These are phyloP conservation scores for Chouioia cunea DNA, from an alignment of 2,888 invertebrate genomes.

Conservation along the genomic window DNA sequence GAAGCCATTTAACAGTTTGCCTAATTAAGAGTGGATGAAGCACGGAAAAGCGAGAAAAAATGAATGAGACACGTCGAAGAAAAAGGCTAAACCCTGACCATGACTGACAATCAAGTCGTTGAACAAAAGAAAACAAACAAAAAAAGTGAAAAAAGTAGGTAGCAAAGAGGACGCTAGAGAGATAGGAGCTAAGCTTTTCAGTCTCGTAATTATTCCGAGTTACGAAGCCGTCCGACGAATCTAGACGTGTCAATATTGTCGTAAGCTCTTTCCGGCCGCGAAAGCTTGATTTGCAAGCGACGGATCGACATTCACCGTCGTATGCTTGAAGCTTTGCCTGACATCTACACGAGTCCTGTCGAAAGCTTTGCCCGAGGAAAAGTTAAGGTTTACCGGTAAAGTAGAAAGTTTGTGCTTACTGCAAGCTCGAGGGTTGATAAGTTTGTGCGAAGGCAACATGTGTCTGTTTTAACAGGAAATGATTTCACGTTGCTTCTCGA, in stretches of 20 bases:
- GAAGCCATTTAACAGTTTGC: background rate
- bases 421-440: conserved; percentile 28
- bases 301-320: conserved; percentile 1
- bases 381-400: conserved; percentile 16
- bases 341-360: conserved; percentile 15
- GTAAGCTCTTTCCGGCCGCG: conserved; percentile 4
- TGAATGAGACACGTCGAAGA: background rate
- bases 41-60: background rate
- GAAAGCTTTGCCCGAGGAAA: background rate
- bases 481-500: conserved; percentile 11
- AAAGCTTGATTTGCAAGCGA: conserved; percentile 2
- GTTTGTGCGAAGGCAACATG: conserved; percentile 11
- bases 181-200: conserved; percentile 11
- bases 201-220: conserved; percentile 47
- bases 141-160: background rate
- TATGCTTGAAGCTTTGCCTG: conserved; percentile 6
- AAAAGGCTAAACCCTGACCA: background rate
- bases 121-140: background rate
- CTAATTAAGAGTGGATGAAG: conserved; percentile 25
- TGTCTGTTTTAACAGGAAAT: conserved; percentile 7
- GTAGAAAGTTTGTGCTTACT: conserved; percentile 16
- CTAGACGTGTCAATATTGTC: conserved; percentile 50
- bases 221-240: conserved; percentile 38
- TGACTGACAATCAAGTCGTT: conserved; percentile 11
- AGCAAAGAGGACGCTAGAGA: background rate